phyloP scores from a whole-genome alignment of 2,888 invertebrate species.

The Smittia sp. region DNA sequence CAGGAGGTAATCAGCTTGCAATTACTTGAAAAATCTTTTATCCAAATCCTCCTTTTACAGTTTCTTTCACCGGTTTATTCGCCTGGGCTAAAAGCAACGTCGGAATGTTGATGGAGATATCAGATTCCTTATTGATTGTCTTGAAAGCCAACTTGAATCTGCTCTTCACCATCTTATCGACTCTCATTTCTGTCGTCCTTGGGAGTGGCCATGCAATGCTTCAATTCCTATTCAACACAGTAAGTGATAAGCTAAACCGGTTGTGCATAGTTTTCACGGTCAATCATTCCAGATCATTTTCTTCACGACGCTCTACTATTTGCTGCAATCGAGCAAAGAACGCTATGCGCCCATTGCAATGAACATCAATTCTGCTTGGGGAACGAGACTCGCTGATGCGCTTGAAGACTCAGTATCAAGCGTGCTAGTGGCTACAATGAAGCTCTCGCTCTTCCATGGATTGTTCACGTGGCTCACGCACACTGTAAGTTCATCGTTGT shows the following conservation, averaged over 20 bases:
- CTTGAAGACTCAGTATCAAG: slow-evolving; percentile 87
- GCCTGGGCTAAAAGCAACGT: slow-evolving; percentile 87
- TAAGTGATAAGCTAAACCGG: slow-evolving; percentile 52
- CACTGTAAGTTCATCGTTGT: slow-evolving; percentile 53
- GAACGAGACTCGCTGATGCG: slow-evolving; percentile 74
- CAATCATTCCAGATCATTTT: slow-evolving; percentile 79
- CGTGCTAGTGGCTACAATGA: slow-evolving; percentile 93
- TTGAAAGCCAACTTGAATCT: slow-evolving; percentile 90
- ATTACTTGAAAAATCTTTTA: slow-evolving; percentile 44
- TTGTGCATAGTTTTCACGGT: background rate
- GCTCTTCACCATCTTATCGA: slow-evolving; percentile 77
- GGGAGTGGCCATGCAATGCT: slow-evolving; percentile 88
- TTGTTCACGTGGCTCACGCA: slow-evolving; percentile 98
- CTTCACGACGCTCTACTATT: slow-evolving; percentile 93
- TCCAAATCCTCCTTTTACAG: slow-evolving; percentile 49
- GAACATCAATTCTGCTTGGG: slow-evolving; percentile 74
- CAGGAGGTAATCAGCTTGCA: slow-evolving; percentile 63
- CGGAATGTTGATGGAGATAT: slow-evolving; percentile 80
- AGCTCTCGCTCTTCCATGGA: slow-evolving; percentile 96
- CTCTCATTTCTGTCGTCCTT: slow-evolving; percentile 81
- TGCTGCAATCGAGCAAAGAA: slow-evolving; percentile 79
- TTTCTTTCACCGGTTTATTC: slow-evolving; percentile 61
- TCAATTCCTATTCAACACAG: slow-evolving; percentile 80
- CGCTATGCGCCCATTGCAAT: slow-evolving; percentile 93
- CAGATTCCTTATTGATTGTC: slow-evolving; percentile 84